Conservation (phyloP, 2,888 invertebrate genomes). For the Caradrina kadenii region DNA sequence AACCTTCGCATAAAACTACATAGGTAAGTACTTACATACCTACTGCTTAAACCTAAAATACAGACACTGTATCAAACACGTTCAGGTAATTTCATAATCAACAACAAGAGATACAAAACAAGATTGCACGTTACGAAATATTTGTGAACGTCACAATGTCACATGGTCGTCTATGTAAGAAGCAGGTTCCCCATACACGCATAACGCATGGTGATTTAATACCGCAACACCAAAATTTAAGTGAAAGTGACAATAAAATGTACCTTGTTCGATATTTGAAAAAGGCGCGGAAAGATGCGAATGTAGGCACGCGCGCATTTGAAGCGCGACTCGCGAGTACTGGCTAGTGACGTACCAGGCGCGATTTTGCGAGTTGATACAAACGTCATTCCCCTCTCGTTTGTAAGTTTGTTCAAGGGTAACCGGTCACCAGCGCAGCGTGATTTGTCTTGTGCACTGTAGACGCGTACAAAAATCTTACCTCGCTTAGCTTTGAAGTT, state of each 20-base stretch:
- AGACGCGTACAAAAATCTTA: constrained; percentile 10
- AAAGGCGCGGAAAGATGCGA: constrained; percentile 45
- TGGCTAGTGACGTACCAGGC: constrained; percentile 47
- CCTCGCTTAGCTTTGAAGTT: not conserved
- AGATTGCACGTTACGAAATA: constrained; percentile 59
- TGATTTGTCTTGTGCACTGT: not conserved
- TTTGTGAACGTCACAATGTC: constrained; percentile 9
- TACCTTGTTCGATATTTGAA: constrained; percentile 59
- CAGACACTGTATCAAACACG: constrained; percentile 14
- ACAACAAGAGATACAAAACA: constrained; percentile 29
- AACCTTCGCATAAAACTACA: constrained; percentile 1
- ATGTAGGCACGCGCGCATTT: constrained; percentile 42
- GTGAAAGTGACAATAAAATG: constrained; percentile 60
- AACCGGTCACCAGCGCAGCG: constrained; percentile 29
- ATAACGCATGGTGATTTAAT: constrained; percentile 11
- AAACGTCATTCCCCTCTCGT: constrained; percentile 55
- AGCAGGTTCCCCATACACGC: constrained; percentile 32
- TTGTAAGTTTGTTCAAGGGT: constrained; percentile 52
- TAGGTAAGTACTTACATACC: not conserved
- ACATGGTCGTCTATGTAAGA: constrained; percentile 19
- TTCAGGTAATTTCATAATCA: constrained; percentile 36
- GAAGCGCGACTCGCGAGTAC: constrained; percentile 57
- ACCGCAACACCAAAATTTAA: constrained; percentile 53
- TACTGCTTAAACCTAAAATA: not conserved
- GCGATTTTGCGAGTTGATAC: constrained; percentile 32